Percentiles rank a stretch among this genome's conserved stretches.
Conservation (phyloP, 1,140 invertebrate species). For the Drosophila equinoxialis region DNA sequence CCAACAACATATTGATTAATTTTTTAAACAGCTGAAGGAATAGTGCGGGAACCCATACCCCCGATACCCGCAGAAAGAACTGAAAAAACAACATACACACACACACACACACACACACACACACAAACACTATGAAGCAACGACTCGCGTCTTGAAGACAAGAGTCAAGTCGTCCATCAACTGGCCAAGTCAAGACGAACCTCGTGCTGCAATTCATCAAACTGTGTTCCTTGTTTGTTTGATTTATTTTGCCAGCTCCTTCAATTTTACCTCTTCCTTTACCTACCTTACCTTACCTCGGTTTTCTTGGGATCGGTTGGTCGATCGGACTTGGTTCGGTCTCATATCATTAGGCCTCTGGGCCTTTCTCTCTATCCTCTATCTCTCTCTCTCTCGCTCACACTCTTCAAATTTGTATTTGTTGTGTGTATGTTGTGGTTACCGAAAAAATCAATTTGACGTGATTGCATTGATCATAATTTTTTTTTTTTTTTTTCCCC, state of each 20-base stretch:
- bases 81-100: not conserved
- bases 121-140: not conserved
- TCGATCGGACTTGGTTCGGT: not conserved
- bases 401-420: not conserved
- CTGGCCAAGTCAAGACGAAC: constrained; percentile 21
- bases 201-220: constrained; percentile 29
- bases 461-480: constrained; percentile 40
- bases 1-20: constrained; percentile 32
- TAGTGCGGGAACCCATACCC: constrained; percentile 12
- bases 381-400: not conserved
- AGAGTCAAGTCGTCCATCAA: constrained; percentile 15
- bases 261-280: constrained; percentile 17
- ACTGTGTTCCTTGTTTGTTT: constrained; percentile 29
- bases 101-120: not conserved
- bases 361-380: constrained; percentile 10
- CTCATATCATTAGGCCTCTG: constrained; percentile 24
- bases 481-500: constrained; percentile 13
- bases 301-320: not conserved
- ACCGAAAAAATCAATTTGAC: constrained; percentile 35
- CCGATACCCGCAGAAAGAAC: not conserved
- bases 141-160: constrained; percentile 7
- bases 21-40: constrained; percentile 22
- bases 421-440: constrained; percentile 11
- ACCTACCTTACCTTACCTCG: no score
- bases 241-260: constrained; percentile 33